phyloP scores from a whole-genome alignment of 2,888 invertebrate genomes.

The Allygus modestus region DNA sequence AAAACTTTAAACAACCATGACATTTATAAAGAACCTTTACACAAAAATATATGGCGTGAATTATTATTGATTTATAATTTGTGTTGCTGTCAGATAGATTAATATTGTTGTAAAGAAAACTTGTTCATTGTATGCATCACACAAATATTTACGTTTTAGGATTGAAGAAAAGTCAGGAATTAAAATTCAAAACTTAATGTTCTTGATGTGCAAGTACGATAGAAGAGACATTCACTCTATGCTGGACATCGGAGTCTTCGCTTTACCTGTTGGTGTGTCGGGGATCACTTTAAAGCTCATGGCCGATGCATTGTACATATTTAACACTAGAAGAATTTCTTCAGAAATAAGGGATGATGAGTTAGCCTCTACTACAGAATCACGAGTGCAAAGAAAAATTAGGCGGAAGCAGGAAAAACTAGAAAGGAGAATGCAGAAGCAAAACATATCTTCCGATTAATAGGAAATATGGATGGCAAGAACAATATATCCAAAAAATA shows the following conservation, averaged over 20 bases:
- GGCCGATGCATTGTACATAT: neutral
- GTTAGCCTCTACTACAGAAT: slow-evolving; percentile 8
- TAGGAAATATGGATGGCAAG: too few relatives aligned
- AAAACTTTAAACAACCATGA: too few relatives aligned
- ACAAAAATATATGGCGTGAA: too few relatives aligned
- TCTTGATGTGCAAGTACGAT: slow-evolving; percentile 12
- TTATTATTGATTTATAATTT: too few relatives aligned
- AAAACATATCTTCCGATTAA: neutral
- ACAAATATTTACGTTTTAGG: neutral
- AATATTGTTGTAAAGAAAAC: neutral
- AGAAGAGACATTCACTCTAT: slow-evolving; percentile 17
- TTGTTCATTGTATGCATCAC: neutral
- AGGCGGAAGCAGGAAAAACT: neutral
- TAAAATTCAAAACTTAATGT: neutral
- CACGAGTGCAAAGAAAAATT: slow-evolving; percentile 3
- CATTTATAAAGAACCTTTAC: too few relatives aligned
- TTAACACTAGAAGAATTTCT: neutral
- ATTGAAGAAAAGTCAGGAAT: slow-evolving; percentile 29
- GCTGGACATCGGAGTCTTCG: neutral
- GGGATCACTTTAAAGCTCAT: neutral
- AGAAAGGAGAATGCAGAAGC: neutral
- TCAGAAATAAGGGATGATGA: slow-evolving; percentile 19
- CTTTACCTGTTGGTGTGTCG: neutral
- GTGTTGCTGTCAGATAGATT: too few relatives aligned
- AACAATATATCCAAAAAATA: too few relatives aligned